Evolutionary conservation across 2,888 invertebrate genomes (phyloP).

Genomic region (Aleiodes testaceus): DNA sequence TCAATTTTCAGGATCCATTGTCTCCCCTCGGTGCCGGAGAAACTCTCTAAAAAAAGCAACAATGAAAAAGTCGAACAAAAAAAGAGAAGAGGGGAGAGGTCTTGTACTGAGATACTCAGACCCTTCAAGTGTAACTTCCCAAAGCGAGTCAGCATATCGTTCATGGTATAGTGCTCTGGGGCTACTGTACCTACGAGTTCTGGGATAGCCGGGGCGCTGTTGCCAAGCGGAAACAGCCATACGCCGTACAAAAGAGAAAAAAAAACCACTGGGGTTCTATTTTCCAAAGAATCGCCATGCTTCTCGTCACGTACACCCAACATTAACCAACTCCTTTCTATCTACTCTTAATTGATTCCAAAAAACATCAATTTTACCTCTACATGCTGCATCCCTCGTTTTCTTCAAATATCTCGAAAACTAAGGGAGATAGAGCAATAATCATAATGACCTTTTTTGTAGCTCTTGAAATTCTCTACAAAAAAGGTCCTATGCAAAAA

Average conservation of each 20-base stretch:
- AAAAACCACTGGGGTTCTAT: constrained; percentile 36
- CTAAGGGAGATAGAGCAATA: no score
- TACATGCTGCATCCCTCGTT: no score
- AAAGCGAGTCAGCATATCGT: constrained; percentile 3
- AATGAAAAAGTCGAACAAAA: constrained; percentile 16
- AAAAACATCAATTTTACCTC: no score
- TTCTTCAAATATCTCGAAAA: no score
- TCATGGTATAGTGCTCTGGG: constrained; percentile 7
- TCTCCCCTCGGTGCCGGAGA: background rate
- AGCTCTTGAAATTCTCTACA: no score
- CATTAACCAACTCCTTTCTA: constrained; percentile 30
- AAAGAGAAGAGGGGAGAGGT: background rate
- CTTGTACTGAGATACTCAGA: constrained; percentile 1
- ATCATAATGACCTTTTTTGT: no score
- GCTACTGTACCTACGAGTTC: constrained; percentile 31
- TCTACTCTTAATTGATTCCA: background rate
- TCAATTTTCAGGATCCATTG: no score
- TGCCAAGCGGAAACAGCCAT: constrained; percentile 67
- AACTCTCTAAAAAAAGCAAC: constrained; percentile 1
- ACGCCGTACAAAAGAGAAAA: constrained; percentile 7
- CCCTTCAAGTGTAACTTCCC: no score
- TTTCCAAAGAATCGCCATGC: constrained; percentile 42
- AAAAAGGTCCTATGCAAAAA: no score
- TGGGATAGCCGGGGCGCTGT: constrained; percentile 57
- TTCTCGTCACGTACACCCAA: no score